Evolutionary conservation across 2,888 invertebrate genomes (phyloP).

Genomic region (Acrobasis suavella): DNA sequence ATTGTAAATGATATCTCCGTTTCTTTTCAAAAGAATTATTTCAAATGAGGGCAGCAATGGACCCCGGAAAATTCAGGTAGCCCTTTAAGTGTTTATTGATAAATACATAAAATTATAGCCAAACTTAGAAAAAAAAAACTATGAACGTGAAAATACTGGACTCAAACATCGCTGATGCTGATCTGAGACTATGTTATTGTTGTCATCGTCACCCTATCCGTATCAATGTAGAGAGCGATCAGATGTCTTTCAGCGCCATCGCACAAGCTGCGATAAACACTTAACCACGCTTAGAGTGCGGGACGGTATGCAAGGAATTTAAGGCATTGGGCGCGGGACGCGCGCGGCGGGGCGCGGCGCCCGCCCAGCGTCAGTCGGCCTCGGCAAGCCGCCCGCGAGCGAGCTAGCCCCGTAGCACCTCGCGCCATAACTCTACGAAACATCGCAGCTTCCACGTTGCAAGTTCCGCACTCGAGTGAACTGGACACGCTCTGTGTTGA

Average conservation of each 20-base stretch:
- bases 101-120: no score
- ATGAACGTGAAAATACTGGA: not conserved
- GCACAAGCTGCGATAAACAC: constrained; percentile 52
- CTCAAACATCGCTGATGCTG: not conserved
- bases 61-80: no score
- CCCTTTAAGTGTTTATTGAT: no score
- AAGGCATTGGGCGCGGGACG: constrained; percentile 58
- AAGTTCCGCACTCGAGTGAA: constrained; percentile 34
- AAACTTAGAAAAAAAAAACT: no score
- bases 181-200: not conserved
- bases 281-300: constrained; percentile 53
- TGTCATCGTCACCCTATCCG: constrained; percentile 30
- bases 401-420: constrained; percentile 32
- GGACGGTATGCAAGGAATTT: constrained; percentile 56
- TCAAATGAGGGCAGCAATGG: no score
- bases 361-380: constrained; percentile 60
- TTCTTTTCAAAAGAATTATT: no score
- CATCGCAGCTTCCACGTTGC: constrained; percentile 35
- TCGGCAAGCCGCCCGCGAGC: constrained; percentile 38
- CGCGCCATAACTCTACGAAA: constrained; percentile 41
- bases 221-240: constrained; percentile 43
- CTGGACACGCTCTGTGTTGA: constrained; percentile 31
- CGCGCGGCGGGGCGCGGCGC: constrained; percentile 57
- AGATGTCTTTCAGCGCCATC: constrained; percentile 43
- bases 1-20: no score